Base-by-base conservation (phyloP, 2,888 invertebrate species). In the Catocala nupta region DNA sequence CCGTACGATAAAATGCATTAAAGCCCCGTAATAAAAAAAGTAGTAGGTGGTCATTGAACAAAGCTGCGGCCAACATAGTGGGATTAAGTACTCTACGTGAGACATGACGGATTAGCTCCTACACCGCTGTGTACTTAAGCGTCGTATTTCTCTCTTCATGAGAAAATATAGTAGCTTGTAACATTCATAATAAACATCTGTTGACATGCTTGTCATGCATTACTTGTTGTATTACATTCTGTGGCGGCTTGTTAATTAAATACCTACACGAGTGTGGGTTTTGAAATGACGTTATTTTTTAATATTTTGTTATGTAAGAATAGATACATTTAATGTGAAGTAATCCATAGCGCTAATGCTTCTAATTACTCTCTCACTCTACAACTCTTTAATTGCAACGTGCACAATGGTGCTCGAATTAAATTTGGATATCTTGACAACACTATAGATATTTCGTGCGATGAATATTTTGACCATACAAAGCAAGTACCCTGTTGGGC, bases 51-150 rank as follows among this genome's bases (percentile, higher is more conserved):
- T 61, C 68, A 75, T 77, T 77, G 73, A 76, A 74, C 73, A 77
- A 77, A 82, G 76, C 77, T 70, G 75, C 65, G 60, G 68, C 75
- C 71, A 74, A 81, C 80, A 72, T 68, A 74, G 74, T 59, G 49
- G 78, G 79, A 81, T 81, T 84, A 83, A 80, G 65, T 80, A 67
- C 71, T 76, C 60, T 70, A 80, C 73, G 72, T 73, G 76, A 76
- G 75, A 79, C 78, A 81, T 82, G 80, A 78, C 78, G 81, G 78
- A 83, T 84, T 83, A 85, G 71, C 77, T 73, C 75, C 70, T 73
- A 66, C 76, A 65, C 70, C 71, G 63, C 71, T 77, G 77, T 76
- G 47, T 33, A 45, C 71, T 78, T 74, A 63, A 78, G 70, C 67
- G 66, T 58, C 52, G 45, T 55, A 13, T 50, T 44, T n/a, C 12